phyloP scores from a whole-genome alignment of 2,113 vertebrate genomes.

The Psettodes erumei region DNA sequence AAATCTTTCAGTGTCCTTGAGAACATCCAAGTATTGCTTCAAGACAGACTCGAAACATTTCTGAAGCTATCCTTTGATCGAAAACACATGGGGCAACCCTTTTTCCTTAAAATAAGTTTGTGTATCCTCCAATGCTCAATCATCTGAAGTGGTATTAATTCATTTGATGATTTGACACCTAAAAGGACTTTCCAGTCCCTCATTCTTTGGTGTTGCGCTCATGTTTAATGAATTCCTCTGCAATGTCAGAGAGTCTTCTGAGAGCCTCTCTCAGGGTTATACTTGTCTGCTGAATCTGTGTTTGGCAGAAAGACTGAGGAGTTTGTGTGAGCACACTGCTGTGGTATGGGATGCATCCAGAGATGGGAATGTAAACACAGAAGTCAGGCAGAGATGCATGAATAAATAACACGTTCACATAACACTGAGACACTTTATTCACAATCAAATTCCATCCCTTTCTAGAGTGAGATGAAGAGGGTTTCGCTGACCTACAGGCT shows the following conservation, averaged over 20 bases:
- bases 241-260: slow-evolving; percentile 1
- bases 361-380: slow-evolving; percentile 47
- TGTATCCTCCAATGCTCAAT: neutral
- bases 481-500: slow-evolving; percentile 77
- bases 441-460: slow-evolving; percentile 60
- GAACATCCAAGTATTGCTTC: too few relatives aligned
- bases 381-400: neutral
- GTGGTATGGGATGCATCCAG: slow-evolving; percentile 11
- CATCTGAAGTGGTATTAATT: neutral
- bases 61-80: too few relatives aligned
- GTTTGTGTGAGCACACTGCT: slow-evolving; percentile 21
- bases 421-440: slow-evolving; percentile 76
- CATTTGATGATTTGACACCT: neutral
- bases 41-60: too few relatives aligned
- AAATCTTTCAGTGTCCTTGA: too few relatives aligned
- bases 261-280: slow-evolving; percentile 23
- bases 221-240: slow-evolving; percentile 11
- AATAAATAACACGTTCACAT: slow-evolving; percentile 39
- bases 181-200: slow-evolving; percentile 14
- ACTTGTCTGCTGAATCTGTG: slow-evolving; percentile 23
- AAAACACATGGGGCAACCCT: too few relatives aligned
- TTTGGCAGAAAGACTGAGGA: slow-evolving; percentile 21
- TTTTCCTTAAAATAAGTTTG: neutral
- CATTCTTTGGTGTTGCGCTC: neutral
- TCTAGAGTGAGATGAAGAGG: slow-evolving; percentile 47